Evolutionary conservation across 2,797 vertebrate species (phyloP).

Genomic region (Gymnothorax javanicus): DNA sequence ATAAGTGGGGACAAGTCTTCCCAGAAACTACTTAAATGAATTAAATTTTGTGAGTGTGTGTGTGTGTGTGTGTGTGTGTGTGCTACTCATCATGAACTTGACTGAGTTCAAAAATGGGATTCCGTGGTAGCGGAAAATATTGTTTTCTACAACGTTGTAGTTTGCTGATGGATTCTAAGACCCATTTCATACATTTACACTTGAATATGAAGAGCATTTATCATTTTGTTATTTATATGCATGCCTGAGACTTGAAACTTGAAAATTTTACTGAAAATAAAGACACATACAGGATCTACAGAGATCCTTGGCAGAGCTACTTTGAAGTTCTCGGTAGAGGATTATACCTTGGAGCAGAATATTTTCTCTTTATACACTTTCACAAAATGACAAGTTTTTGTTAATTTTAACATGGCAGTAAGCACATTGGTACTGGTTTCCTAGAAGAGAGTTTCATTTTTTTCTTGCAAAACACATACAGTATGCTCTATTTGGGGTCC

Average conservation of each 20-base stretch:
- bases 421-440: neutral
- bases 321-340: neutral
- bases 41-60: no score
- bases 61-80: no score
- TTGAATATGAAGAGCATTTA: neutral
- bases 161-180: no score
- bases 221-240: neutral
- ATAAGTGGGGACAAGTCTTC: no score
- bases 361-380: neutral
- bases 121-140: no score
- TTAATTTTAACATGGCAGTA: neutral
- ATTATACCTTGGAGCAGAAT: neutral
- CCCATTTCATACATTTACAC: no score
- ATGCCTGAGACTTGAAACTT: neutral
- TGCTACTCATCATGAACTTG: no score
- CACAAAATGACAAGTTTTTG: neutral
- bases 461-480: no score
- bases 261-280: neutral
- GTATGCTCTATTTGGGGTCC: no score
- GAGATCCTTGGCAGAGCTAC: neutral
- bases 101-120: no score
- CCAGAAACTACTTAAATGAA: no score
- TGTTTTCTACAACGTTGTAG: no score
- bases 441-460: neutral
- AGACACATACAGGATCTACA: neutral